These are phyloP conservation scores for Coenobita brevimanus DNA, from an alignment of 1,140 invertebrate genomes.

Conservation along the genomic window DNA sequence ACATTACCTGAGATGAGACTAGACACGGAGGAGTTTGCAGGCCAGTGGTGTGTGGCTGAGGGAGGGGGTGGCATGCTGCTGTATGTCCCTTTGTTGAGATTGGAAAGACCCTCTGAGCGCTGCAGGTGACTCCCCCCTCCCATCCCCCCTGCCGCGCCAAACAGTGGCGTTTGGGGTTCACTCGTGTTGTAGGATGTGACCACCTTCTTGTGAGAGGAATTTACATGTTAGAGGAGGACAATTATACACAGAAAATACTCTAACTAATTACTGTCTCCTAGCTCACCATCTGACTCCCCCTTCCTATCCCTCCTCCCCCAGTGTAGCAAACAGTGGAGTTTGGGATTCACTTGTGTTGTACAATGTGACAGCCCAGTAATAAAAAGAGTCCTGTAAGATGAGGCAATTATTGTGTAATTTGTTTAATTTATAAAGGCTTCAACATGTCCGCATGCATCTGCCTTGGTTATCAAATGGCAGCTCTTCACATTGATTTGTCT, in stretches of 20 bases:
- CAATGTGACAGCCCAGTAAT: too few relatives aligned
- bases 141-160: slow-evolving; percentile 43
- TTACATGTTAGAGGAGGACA: not conserved
- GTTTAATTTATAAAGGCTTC: too few relatives aligned
- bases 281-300: too few relatives aligned
- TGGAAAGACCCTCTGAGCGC: slow-evolving; percentile 67
- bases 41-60: slow-evolving; percentile 58
- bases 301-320: slow-evolving; percentile 5
- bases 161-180: slow-evolving; percentile 68
- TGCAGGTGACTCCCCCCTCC: slow-evolving; percentile 32
- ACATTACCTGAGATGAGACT: slow-evolving; percentile 65
- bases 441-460: too few relatives aligned
- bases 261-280: too few relatives aligned
- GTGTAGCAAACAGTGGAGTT: slow-evolving; percentile 62
- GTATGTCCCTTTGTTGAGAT: slow-evolving; percentile 53
- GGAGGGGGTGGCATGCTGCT: slow-evolving; percentile 53
- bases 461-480: too few relatives aligned
- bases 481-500: too few relatives aligned
- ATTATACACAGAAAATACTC: too few relatives aligned
- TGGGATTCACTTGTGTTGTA: slow-evolving; percentile 69
- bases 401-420: too few relatives aligned
- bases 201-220: slow-evolving; percentile 39
- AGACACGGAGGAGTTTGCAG: slow-evolving; percentile 49
- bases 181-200: slow-evolving; percentile 68
- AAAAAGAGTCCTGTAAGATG: too few relatives aligned